Percentiles rank a stretch among this genome's conserved stretches.
phyloP scores from a whole-genome alignment of 1,140 invertebrate species.

The Cotesia chilonis region DNA sequence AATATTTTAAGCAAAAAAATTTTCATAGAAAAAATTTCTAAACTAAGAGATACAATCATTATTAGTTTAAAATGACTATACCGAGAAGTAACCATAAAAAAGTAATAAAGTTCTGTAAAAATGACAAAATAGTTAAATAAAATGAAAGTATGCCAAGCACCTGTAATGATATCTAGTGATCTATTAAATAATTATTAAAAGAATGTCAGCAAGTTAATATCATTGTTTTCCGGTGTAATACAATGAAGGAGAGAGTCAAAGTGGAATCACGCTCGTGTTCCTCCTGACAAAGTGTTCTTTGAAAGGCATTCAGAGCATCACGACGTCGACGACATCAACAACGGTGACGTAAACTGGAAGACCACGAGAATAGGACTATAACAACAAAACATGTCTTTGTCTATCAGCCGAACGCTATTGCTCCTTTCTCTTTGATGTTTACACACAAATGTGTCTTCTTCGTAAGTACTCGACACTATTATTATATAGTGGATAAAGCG shows the following conservation, averaged over 20 bases:
- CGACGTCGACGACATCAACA: neutral
- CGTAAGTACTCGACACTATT: neutral
- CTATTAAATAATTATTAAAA: slow-evolving; percentile 14
- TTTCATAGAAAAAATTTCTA: too few relatives aligned
- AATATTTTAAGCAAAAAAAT: too few relatives aligned
- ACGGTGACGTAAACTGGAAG: neutral
- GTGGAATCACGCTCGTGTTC: slow-evolving; percentile 31
- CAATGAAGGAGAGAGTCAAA: slow-evolving; percentile 24
- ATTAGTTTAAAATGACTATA: too few relatives aligned
- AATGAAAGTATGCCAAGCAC: neutral
- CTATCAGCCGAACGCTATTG: neutral
- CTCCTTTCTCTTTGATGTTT: slow-evolving; percentile 2
- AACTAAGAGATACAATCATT: too few relatives aligned
- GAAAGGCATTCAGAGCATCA: slow-evolving; percentile 29
- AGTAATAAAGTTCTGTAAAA: neutral
- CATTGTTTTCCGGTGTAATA: slow-evolving; percentile 14
- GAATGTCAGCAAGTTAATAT: slow-evolving; percentile 20
- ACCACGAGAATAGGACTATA: too few relatives aligned
- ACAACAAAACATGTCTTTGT: slow-evolving; percentile 7
- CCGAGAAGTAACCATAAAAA: too few relatives aligned
- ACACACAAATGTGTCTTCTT: slow-evolving; percentile 1
- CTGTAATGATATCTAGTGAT: neutral
- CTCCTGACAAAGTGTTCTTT: slow-evolving; percentile 25
- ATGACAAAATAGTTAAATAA: slow-evolving; percentile 1
- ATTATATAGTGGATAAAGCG: too few relatives aligned